These are phyloP conservation scores for Eptesicus fuscus DNA, from an alignment of 2,113 vertebrate genomes.

Conservation along the genomic window DNA sequence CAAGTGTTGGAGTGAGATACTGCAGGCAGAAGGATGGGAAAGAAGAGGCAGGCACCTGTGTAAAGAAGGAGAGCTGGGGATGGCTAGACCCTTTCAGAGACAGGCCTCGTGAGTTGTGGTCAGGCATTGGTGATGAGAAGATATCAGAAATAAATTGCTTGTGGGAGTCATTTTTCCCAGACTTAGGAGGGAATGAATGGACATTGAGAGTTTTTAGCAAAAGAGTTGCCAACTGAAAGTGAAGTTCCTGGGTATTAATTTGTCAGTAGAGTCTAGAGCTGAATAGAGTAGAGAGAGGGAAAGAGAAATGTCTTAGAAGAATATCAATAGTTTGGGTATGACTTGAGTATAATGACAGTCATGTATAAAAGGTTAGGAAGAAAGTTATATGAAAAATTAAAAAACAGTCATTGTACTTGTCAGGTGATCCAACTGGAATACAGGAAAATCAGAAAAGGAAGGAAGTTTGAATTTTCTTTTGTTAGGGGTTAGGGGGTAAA, in stretches of 20 bases:
- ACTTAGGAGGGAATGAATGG: not conserved
- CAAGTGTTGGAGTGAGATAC: not conserved
- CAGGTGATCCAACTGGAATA: not conserved
- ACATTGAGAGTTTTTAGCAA: not conserved
- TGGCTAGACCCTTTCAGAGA: not conserved
- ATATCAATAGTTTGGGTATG: not conserved
- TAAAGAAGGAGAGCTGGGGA: not conserved
- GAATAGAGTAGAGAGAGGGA: not conserved
- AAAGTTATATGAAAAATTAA: not conserved
- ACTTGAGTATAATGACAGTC: not conserved
- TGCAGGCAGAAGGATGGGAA: not conserved
- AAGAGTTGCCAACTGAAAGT: not conserved
- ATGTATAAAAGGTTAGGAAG: not conserved
- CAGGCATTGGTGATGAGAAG: not conserved
- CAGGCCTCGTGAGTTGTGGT: not conserved
- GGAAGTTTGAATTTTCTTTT: not conserved
- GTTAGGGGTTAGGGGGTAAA: rapidly evolving
- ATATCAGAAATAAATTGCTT: not conserved
- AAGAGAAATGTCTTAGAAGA: not conserved
- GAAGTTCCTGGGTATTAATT: not conserved
- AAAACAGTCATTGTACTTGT: not conserved
- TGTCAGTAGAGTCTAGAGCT: not conserved
- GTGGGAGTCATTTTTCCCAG: not conserved
- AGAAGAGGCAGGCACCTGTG: not conserved
- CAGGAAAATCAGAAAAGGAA: not conserved